Conservation (phyloP, 2,797 vertebrate genomes). For the Jordanella pulchra region DNA sequence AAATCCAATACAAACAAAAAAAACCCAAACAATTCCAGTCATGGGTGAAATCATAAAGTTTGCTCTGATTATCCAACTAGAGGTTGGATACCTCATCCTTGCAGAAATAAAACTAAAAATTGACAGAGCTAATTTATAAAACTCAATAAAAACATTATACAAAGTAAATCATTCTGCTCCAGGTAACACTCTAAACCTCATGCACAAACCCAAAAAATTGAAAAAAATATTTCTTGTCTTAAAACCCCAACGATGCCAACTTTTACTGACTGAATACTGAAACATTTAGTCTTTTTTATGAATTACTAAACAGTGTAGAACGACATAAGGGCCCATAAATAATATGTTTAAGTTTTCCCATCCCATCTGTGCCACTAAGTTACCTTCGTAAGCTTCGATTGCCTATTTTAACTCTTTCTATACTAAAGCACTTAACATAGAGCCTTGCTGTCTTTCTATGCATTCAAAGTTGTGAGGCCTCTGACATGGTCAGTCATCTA, state of each 20-base stretch:
- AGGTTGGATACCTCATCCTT: background rate
- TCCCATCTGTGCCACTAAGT: background rate
- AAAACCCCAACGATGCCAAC: background rate
- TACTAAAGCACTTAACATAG: background rate
- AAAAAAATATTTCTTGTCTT: background rate
- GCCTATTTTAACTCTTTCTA: too few relatives aligned
- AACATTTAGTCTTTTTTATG: too few relatives aligned
- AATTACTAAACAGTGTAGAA: background rate
- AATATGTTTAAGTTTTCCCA: background rate
- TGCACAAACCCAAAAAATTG: background rate
- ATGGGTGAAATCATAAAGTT: background rate
- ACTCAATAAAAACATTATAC: background rate
- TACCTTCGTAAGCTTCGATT: background rate
- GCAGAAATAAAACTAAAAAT: background rate
- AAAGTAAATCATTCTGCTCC: background rate
- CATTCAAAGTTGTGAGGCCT: background rate
- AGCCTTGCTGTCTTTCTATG: background rate
- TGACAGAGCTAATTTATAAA: background rate
- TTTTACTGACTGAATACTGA: too few relatives aligned
- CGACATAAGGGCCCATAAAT: too few relatives aligned
- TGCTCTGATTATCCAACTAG: conserved; percentile 17
- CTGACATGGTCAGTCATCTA: background rate
- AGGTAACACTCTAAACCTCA: background rate
- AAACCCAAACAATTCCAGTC: background rate
- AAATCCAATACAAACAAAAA: too few relatives aligned